These are phyloP conservation scores for Frankliniella intonsa DNA, from an alignment of 2,888 invertebrate species.

Conservation along the genomic window DNA sequence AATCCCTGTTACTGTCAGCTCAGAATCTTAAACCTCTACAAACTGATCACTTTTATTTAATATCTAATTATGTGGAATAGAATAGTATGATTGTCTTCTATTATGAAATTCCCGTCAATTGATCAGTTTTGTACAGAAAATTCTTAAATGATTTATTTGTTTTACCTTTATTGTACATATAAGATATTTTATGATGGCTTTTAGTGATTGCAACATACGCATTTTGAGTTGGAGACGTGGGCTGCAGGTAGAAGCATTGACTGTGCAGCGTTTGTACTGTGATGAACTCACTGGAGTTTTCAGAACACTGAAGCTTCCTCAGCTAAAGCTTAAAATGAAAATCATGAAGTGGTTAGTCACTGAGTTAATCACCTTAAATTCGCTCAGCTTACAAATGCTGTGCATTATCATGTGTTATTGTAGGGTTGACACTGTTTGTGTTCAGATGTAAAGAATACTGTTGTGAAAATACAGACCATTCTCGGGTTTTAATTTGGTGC, in stretches of 20 bases:
- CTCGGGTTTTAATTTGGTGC: conserved; percentile 18
- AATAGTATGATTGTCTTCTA: neutral
- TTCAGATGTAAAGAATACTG: conserved; percentile 18
- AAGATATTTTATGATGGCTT: conserved; percentile 25
- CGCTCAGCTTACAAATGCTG: neutral
- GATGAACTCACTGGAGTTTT: conserved; percentile 11
- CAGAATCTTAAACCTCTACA: neutral
- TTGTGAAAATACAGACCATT: conserved; percentile 9
- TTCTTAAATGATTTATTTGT: conserved; percentile 11
- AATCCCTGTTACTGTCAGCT: neutral
- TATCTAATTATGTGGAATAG: neutral
- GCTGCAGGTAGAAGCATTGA: neutral
- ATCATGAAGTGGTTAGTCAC: conserved; percentile 22
- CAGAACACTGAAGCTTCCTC: neutral
- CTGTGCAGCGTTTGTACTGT: conserved; percentile 20
- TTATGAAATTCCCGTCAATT: neutral
- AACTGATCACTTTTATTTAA: conserved; percentile 14
- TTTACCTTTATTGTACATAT: conserved; percentile 20
- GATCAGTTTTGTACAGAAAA: conserved; percentile 5
- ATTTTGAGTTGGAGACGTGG: neutral
- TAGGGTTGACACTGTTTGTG: conserved; percentile 17
- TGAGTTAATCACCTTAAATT: neutral
- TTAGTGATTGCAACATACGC: neutral
- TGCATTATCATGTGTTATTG: conserved; percentile 14
- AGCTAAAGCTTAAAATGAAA: neutral